Evolutionary conservation across 2,888 invertebrate genomes (phyloP), one percentile per base, ranked within the genome.

Genomic region (Teinopalpus imperialis): DNA sequence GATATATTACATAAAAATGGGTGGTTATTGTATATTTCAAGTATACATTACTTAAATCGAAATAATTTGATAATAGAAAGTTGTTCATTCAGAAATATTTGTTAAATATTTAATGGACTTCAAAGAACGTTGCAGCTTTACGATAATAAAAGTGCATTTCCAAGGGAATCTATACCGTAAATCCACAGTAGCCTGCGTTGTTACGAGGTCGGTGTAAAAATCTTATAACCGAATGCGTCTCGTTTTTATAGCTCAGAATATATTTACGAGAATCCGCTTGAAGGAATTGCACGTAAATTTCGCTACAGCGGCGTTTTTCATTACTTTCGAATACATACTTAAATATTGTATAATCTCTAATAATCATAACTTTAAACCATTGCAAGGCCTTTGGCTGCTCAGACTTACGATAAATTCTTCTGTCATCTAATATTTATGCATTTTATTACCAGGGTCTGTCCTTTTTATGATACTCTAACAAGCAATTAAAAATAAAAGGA

Each of bases 221-320:
- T 70, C 71, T 66, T 73, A 79, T 74, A 77, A 76, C 77, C 68
- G 69, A 77, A 78, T 75, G 71, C 74, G 57, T 71, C 65, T 54
- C 71, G 70, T 71, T 83, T 81, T 86, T 86, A 86, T 72, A 61
- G 68, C 65, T 59, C 49, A 55, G 77, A 78, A 81, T 81, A 78
- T 78, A 80, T 85, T 85, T 83, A 82, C 78, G 78, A 66, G 69
- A 69, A 68, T 72, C 63, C 74, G 73, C 76, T 81, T 73, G 68
- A 70, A 73, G 67, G 69, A 69, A 77, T 72, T 74, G 78, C 69
- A 69, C 75, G 75, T 81, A 78, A 81, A 81, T 63, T 74, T 66
- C 56, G 64, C 62, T 54, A 61, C 62, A 59, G 68, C 64, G 66
- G 65, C 62, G 70, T 71, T 74, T 77, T 75, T 74, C 74, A 75